Evolutionary conservation across 2,113 vertebrate species (phyloP), one percentile per base, ranked within the genome.

Genomic region (Embiotoca jacksoni): DNA sequence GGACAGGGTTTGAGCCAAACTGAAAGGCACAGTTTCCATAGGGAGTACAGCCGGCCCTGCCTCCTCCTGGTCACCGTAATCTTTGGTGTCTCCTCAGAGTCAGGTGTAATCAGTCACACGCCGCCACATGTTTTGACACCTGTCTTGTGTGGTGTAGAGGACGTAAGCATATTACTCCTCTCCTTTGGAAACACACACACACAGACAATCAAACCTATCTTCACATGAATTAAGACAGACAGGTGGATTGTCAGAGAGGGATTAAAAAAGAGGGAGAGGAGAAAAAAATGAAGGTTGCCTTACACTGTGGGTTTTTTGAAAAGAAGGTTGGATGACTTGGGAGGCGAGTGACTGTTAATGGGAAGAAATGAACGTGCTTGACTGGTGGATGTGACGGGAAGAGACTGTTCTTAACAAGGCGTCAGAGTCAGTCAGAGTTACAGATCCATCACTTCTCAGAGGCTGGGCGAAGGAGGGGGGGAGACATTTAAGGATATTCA

Each of bases 391-490:
- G 91, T 94, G 94, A 95, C 92, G 91, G 89, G 83, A 90, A 93
- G 91, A 92, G 91, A 93, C 90, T 92, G 88, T 92, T 93, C 91
- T 93, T 94, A 95, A 93, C 92, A 94, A 94, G 94, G 90, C 89
- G 84, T 94, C 92, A 94, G 87, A 93, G 92, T 94, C 92, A 91
- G 90, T 94, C 91, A 91, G 89, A 93, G 92, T 92, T 94, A 92
- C 90, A 91, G 91, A 94, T 94, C 93, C 94, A 94, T 94, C 94
- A 94, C 88, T 84, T 86, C 80, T 89, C 84, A 76, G 81, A 88
- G 73, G 85, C 82, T 67, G 36, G 23, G 57, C 69, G 66, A 72
- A 77, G 76, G 81, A 46, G 73, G 14, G 44, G 70, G 88, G 85
- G 57, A 61, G 75, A 61, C 86, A 84, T 89, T 90, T 92, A 89